Conservation (phyloP, 2,888 invertebrate species). For the Caenorhabditis virilis region DNA sequence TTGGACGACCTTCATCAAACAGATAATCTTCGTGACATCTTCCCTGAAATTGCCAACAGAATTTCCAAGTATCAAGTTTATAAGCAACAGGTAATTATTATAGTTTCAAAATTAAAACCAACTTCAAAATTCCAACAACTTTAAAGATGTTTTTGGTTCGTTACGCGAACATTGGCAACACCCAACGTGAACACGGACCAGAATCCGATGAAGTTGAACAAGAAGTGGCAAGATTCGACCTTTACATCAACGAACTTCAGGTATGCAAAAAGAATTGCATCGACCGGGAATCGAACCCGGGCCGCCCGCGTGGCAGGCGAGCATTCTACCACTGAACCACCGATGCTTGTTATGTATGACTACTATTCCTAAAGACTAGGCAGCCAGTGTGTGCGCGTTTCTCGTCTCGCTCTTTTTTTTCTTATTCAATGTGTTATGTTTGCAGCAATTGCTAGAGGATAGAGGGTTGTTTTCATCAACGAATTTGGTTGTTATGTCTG, state of each 20-base stretch:
- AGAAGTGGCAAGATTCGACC: slow-evolving; percentile 58
- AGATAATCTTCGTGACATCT: slow-evolving; percentile 54
- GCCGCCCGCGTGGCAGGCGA: slow-evolving; percentile 60
- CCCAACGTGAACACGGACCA: slow-evolving; percentile 57
- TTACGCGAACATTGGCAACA: slow-evolving; percentile 60
- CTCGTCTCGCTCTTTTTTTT: neutral
- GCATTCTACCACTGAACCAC: too few relatives aligned
- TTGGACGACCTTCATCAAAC: slow-evolving; percentile 55
- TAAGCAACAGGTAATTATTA: slow-evolving; percentile 57
- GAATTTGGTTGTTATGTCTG: slow-evolving; percentile 64
- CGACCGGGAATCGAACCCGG: slow-evolving; percentile 61
- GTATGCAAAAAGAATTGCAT: slow-evolving; percentile 44
- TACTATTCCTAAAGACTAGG: too few relatives aligned
- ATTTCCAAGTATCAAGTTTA: slow-evolving; percentile 64
- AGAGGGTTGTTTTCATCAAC: slow-evolving; percentile 58
- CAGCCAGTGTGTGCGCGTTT: too few relatives aligned
- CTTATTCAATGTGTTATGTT: neutral
- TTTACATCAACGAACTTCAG: slow-evolving; percentile 63
- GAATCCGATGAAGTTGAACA: slow-evolving; percentile 59
- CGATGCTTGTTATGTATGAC: too few relatives aligned
- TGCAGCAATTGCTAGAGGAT: slow-evolving; percentile 58
- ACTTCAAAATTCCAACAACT: neutral
- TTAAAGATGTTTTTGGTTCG: slow-evolving; percentile 48
- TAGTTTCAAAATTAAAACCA: too few relatives aligned
- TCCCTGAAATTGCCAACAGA: slow-evolving; percentile 61